Conservation (phyloP, 2,797 vertebrate genomes). For the Hoplostethus atlanticus region DNA sequence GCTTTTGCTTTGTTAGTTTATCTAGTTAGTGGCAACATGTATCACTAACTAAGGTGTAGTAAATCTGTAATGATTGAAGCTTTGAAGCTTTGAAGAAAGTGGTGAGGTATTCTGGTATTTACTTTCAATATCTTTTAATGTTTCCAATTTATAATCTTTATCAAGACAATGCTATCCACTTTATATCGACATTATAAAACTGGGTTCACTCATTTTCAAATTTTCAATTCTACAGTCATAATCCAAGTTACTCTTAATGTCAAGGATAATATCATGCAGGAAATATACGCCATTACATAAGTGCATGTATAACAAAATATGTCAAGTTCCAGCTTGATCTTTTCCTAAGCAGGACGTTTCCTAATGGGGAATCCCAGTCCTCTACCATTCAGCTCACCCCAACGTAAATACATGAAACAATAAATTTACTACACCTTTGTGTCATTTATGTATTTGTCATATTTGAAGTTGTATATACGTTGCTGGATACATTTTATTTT, state of each 20-base stretch:
- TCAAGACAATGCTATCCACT: neutral
- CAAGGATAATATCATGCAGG: constrained; percentile 47
- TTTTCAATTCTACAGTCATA: constrained; percentile 24
- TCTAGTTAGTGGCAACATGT: constrained; percentile 31
- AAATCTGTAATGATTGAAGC: constrained; percentile 23
- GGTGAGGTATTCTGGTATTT: constrained; percentile 75
- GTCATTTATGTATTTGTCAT: neutral
- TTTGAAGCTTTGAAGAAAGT: constrained; percentile 52
- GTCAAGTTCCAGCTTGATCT: constrained; percentile 90
- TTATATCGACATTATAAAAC: constrained; percentile 1
- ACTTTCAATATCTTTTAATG: constrained; percentile 51
- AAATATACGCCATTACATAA: constrained; percentile 63
- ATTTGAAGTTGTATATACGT: constrained; percentile 19
- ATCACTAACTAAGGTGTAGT: constrained; percentile 37
- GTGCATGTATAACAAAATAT: constrained; percentile 67
- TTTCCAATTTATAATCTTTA: constrained; percentile 55
- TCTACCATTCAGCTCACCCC: constrained; percentile 27
- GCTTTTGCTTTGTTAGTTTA: constrained; percentile 43
- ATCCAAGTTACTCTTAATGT: constrained; percentile 18
- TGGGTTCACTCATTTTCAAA: constrained; percentile 24
- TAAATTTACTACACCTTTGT: neutral
- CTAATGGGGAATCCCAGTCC: constrained; percentile 22
- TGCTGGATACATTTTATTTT: constrained; percentile 35
- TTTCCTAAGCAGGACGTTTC: constrained; percentile 47
- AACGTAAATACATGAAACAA: constrained; percentile 36